Conservation (phyloP, 2,888 invertebrate genomes). For the Drosophila antonietae region DNA sequence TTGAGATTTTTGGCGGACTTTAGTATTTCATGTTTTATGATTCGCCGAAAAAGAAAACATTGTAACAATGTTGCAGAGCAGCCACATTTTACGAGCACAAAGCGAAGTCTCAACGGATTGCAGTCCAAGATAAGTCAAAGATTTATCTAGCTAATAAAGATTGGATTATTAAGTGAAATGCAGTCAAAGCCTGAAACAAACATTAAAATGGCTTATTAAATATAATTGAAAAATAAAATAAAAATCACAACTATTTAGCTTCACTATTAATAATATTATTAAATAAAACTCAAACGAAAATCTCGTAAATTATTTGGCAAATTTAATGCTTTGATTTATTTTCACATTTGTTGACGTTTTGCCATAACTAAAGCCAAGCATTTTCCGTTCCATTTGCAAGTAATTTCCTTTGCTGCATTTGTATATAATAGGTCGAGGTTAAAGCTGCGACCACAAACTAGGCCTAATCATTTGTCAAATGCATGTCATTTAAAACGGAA, state of each 20-base stretch:
- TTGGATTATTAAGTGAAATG: background rate
- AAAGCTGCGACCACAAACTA: constrained; percentile 30
- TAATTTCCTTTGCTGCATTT: constrained; percentile 5
- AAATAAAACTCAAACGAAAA: background rate
- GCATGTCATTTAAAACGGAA: constrained; percentile 74
- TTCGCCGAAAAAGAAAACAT: constrained; percentile 20
- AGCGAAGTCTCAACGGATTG: background rate
- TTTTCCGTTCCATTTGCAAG: background rate
- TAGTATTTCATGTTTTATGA: constrained; percentile 41
- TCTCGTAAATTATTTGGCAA: background rate
- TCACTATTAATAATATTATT: rapidly evolving
- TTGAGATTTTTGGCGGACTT: constrained; percentile 33
- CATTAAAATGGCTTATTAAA: no score
- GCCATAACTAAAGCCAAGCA: background rate
- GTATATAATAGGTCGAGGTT: constrained; percentile 45
- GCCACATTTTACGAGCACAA: constrained; percentile 13
- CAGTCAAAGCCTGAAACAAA: no score
- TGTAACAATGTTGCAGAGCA: constrained; percentile 33
- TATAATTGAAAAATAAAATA: background rate
- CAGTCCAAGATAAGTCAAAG: background rate
- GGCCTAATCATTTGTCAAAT: constrained; percentile 75
- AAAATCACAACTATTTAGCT: background rate
- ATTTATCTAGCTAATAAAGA: constrained; percentile 5
- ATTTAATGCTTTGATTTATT: background rate
- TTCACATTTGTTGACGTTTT: background rate